These are phyloP conservation scores for Cheirogaleus medius DNA, from an alignment of 2,113 vertebrate species.

Conservation along the genomic window DNA sequence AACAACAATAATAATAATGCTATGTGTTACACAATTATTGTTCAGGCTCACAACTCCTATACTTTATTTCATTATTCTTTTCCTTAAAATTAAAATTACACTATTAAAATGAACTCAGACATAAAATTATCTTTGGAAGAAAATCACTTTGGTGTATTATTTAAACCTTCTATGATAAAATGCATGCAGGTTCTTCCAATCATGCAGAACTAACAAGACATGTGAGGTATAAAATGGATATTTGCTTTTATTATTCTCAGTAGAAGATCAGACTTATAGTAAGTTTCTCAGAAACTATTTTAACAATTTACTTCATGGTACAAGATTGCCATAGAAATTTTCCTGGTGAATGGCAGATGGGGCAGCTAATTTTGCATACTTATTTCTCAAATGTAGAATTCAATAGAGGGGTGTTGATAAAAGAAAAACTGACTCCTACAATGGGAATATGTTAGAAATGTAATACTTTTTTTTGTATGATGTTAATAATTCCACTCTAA, in stretches of 20 bases:
- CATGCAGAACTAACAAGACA: not conserved
- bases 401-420: not conserved
- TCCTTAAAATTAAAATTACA: not conserved
- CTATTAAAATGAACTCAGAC: not conserved
- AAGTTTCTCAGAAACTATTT: conserved; percentile 25
- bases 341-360: not conserved
- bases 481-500: not conserved
- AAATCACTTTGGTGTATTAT: not conserved
- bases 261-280: not conserved
- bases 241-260: conserved; percentile 24
- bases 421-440: not conserved
- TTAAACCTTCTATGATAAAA: conserved; percentile 6
- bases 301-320: not conserved
- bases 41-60: not conserved
- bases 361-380: not conserved
- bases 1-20: not conserved
- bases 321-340: not conserved
- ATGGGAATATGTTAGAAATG: not conserved
- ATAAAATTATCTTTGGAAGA: not conserved
- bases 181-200: not conserved
- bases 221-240: not conserved
- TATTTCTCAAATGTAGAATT: not conserved
- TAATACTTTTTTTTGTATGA: not conserved
- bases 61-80: not conserved
- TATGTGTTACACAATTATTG: not conserved